A percentile compares a stretch with the other conserved stretches of the same genome.
phyloP scores from a whole-genome alignment of 2,888 invertebrate species.

The Escarpia spicata region DNA sequence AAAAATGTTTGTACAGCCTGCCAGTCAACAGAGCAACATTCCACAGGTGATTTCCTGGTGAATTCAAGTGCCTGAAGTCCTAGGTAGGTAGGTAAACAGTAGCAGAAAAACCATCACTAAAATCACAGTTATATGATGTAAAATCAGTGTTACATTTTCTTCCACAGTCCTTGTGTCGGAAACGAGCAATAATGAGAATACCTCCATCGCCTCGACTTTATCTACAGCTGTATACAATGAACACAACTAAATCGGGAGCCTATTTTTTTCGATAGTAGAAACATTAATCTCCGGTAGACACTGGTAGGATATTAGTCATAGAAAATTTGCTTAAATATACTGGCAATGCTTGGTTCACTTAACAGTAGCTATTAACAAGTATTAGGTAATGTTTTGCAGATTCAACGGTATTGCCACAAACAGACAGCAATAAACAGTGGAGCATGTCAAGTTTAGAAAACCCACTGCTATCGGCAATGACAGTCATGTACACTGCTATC shows the following conservation, averaged over 20 bases:
- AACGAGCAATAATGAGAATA: background rate
- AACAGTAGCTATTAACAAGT: background rate
- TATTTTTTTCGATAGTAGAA: background rate
- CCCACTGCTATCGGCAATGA: too few relatives aligned
- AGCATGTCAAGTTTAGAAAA: too few relatives aligned
- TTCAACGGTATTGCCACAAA: too few relatives aligned
- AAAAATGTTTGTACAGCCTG: background rate
- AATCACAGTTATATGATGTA: background rate
- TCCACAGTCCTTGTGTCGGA: too few relatives aligned
- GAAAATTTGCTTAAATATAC: background rate
- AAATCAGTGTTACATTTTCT: background rate
- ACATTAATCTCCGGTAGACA: background rate
- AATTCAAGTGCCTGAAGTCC: background rate
- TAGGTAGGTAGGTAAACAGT: background rate
- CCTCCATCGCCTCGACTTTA: background rate
- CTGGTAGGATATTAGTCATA: background rate
- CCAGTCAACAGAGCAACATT: background rate
- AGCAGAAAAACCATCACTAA: background rate
- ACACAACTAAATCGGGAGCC: background rate
- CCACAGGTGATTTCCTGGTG: background rate
- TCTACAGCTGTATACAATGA: background rate
- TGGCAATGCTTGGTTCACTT: too few relatives aligned
- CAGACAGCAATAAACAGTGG: too few relatives aligned
- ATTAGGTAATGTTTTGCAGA: background rate
- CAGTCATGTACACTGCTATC: background rate